Evolutionary conservation across 1,140 invertebrate genomes (phyloP).

Genomic region (Physella acuta): DNA sequence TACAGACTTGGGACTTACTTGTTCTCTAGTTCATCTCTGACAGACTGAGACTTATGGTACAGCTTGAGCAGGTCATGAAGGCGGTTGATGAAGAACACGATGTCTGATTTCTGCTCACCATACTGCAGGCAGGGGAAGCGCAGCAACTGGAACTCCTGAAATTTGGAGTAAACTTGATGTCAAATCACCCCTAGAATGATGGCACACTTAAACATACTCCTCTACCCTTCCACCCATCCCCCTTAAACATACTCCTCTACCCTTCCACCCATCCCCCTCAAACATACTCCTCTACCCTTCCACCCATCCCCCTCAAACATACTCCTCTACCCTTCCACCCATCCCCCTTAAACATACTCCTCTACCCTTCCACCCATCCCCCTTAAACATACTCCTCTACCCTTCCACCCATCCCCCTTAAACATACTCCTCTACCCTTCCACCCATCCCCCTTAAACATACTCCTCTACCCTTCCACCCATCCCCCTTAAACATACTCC

Average conservation of each 20-base stretch:
- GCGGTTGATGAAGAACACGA: conserved; percentile 34
- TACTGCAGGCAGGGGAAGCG: conserved; percentile 36
- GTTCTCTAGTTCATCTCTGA: conserved; percentile 43
- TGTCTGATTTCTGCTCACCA: conserved; percentile 28
- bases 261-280: background rate
- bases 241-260: background rate
- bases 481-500: too few species aligned
- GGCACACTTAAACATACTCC: background rate
- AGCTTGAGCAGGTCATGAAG: conserved; percentile 38
- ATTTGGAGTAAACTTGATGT: background rate
- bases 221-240: background rate
- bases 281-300: background rate
- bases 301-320: background rate
- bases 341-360: background rate
- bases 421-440: too few species aligned
- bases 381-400: too few species aligned
- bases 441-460: too few species aligned
- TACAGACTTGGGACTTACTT: too few species aligned
- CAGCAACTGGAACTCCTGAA: conserved; percentile 41
- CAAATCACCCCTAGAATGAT: background rate
- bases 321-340: background rate
- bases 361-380: too few species aligned
- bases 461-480: too few species aligned
- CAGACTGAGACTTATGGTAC: conserved; percentile 36
- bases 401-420: too few species aligned